Evolutionary conservation across 2,113 vertebrate genomes (phyloP).

Genomic region (Lepidothrix coronata): DNA sequence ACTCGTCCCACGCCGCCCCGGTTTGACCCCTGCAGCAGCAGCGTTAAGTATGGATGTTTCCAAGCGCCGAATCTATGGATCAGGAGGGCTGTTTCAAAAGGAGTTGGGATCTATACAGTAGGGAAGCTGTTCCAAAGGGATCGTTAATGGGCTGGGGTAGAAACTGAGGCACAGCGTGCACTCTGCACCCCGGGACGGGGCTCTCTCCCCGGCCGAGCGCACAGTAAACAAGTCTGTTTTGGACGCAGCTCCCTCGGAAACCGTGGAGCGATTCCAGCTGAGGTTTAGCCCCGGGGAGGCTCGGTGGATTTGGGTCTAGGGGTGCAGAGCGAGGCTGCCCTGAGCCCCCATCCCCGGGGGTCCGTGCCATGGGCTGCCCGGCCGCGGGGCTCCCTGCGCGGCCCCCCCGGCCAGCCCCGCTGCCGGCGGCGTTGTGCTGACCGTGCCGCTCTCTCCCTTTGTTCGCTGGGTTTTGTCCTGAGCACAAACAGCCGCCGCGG

Average conservation of each 20-base stretch:
- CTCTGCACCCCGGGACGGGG: not conserved
- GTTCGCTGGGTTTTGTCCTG: slow-evolving; percentile 12
- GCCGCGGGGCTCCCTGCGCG: not conserved
- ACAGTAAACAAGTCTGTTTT: not conserved
- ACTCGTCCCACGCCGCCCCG: not conserved
- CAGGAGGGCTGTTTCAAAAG: not conserved
- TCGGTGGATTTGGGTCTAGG: not conserved
- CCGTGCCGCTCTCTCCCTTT: slow-evolving; percentile 15
- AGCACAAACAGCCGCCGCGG: not conserved
- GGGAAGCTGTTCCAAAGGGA: not conserved
- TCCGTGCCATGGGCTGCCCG: accelerated
- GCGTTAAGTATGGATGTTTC: slow-evolving; percentile 8
- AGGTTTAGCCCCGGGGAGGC: not conserved
- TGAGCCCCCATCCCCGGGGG: accelerated
- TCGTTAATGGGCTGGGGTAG: not conserved
- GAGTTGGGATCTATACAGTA: not conserved
- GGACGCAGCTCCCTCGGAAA: slow-evolving; percentile 4
- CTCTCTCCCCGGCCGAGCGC: not conserved
- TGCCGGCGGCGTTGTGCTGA: slow-evolving; percentile 32
- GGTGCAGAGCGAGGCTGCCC: not conserved
- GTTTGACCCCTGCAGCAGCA: not conserved
- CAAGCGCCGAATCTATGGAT: slow-evolving; percentile 45
- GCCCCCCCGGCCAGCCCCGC: not conserved
- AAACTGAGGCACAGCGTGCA: not conserved
- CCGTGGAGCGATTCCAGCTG: not conserved